Evolutionary conservation across 1,140 invertebrate species (phyloP), one percentile per base, ranked within the genome.

Genomic region (Drosophila equinoxialis): DNA sequence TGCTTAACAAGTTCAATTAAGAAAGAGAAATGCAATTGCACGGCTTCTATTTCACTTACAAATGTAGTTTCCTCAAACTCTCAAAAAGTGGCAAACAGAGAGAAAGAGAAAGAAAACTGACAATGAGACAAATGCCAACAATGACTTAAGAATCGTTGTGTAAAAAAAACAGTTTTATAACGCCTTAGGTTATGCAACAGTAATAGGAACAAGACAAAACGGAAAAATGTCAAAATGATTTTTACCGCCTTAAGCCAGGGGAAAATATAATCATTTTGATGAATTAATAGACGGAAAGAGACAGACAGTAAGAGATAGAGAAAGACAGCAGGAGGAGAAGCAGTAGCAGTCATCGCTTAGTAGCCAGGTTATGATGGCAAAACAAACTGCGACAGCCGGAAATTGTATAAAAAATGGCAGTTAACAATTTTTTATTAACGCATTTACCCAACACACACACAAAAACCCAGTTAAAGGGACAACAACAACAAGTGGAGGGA

Each of bases 341-440:
- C 35, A 37, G 3, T 37, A 30, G 17, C 10, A 37, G 26, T 42
- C 42, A 17, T 30, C 54, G 33, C 33, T 73, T 48, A 73, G 51
- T 60, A 57, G 48, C 58, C 71, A 79, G 79, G 79, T 75, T 71
- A 66, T 39, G 20, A 51, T 45, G 70, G 66, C 30, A 30, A 45
- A 69, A 73, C 48, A 63, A 67, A 59, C 69, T 70, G 68, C 57
- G 65, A 71, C 66, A 68, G 74, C 71, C 81, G 82, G 82, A 85
- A 72, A 81, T 75, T 81, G 69, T 79, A 64, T 83, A 79, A 82
- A 87, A 89, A 83, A 89, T 89, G 79, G 65, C 84, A 89, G 84
- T 89, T 87, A 89, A 83, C 76, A 87, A 74, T 77, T 89, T 86
- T 87, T 77, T 81, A 70, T 86, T 76, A 79, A 78, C 71, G 68